Conservation (phyloP, 2,888 invertebrate species). For the Mythimna loreyi region DNA sequence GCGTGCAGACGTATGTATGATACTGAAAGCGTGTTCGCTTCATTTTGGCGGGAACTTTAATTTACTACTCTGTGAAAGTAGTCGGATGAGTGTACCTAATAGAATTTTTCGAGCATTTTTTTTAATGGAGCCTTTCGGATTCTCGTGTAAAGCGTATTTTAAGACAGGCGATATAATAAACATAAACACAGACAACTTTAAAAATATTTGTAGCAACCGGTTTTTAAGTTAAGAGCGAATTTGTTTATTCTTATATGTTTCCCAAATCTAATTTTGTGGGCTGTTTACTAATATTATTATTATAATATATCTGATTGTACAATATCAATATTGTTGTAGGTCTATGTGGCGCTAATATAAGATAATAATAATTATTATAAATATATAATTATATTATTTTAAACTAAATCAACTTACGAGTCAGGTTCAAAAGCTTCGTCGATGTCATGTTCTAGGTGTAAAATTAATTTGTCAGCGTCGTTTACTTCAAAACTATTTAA, state of each 20-base stretch:
- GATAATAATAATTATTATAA: neutral
- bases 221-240: neutral
- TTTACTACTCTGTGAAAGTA: neutral
- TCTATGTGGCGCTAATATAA: neutral
- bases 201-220: too few species aligned
- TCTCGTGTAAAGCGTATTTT: neutral
- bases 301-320: too few species aligned
- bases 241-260: neutral
- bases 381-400: too few species aligned
- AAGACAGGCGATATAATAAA: neutral
- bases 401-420: slow-evolving; percentile 62
- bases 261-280: neutral
- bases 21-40: neutral
- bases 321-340: too few species aligned
- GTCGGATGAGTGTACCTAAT: neutral
- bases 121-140: neutral
- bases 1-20: neutral
- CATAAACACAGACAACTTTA: neutral
- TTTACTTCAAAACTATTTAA: slow-evolving; percentile 39
- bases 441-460: slow-evolving; percentile 42
- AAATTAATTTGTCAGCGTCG: slow-evolving; percentile 41
- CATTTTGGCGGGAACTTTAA: neutral
- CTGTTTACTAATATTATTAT: too few species aligned
- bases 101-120: neutral
- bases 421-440: slow-evolving; percentile 46